Evolutionary conservation across 2,797 vertebrate species (phyloP), one percentile per base, ranked within the genome.

Genomic region (Alosa sapidissima): DNA sequence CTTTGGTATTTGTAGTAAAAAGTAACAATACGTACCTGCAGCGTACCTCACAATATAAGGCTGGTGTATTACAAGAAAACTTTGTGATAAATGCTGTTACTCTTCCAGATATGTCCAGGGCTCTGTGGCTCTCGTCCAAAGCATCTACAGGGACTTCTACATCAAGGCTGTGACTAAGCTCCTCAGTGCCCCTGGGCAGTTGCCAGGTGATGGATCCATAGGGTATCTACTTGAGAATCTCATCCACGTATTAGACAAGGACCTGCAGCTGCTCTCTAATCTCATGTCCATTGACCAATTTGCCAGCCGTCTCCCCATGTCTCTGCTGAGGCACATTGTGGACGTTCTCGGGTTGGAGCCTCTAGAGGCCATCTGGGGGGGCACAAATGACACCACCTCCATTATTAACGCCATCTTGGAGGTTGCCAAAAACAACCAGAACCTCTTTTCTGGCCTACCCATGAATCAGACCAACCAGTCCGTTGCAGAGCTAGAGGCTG

Each of bases 21-120:
- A 28, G 28, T 28, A 28, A 28, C 28, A 28, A 28, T 28, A 28
- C 28, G 28, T 28, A 28, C 28, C 28, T 65, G 10, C 60, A 24
- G 9, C 24, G 7, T 28, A 65, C 6, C 60, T 65, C n/a, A 65
- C 24, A 65, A 65, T 21, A 65, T 28, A 65, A 28, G n/a, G 60
- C 28, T 72, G 24, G 52, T 55, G 52, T 55, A 36, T 11, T 14
- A 72, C 28, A 72, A 11, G 24, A 72, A 24, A 72, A 72, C 65
- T 14, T 14, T 33, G 28, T 1, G 11, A 55, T 16, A 55, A 55
- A 55, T 33, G n/a, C 1, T 62, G 33, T 72, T 72, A 36, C 33
- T 36, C 11, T 75, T 75, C 1, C 81, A 96, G 96, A 81, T 89
- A 1, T 84, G 90, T 96, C 83, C 92, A 93, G 88, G 95, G 94